A percentile compares a stretch with the other conserved stretches of the same genome.
phyloP scores from a whole-genome alignment of 2,888 invertebrate species.

The Brachyptera risi region DNA sequence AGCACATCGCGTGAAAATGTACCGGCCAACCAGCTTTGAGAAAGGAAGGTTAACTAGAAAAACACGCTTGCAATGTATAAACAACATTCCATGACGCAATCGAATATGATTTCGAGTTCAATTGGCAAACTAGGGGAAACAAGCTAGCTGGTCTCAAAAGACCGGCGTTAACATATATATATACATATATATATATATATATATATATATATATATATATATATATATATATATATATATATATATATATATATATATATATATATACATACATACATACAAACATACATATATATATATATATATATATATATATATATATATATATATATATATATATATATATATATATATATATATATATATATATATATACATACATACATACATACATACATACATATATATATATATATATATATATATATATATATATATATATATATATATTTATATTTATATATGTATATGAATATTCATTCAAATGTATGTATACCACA shows the following conservation, averaged over 20 bases:
- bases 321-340: background rate
- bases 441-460: background rate
- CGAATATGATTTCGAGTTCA: no score
- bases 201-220: background rate
- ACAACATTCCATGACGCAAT: no score
- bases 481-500: no score
- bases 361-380: slow-evolving; percentile 26
- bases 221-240: background rate
- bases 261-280: no score
- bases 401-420: slow-evolving; percentile 10
- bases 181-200: slow-evolving; percentile 3
- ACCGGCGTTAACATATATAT: no score
- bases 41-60: no score
- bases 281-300: background rate
- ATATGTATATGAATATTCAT: background rate
- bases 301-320: background rate
- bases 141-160: no score
- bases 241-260: no score
- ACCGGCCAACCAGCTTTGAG: no score
- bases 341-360: slow-evolving; percentile 27
- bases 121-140: no score
- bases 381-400: slow-evolving; percentile 30
- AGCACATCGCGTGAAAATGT: no score
- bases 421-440: background rate
- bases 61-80: no score